Base-by-base conservation (phyloP, 2,113 vertebrate species). In the Pitta sordida region DNA sequence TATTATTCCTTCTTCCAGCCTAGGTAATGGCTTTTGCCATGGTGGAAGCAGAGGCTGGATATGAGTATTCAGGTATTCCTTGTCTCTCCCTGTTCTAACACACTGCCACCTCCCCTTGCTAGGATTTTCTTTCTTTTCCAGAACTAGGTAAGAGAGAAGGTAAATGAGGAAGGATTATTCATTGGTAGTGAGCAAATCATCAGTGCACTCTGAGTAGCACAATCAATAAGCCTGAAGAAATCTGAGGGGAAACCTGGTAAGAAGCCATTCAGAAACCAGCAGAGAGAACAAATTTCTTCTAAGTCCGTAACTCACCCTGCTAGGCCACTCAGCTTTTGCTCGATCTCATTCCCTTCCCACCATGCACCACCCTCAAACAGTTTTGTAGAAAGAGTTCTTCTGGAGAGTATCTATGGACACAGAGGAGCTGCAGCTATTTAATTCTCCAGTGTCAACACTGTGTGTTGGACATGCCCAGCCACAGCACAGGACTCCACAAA, bases 331-430 rank as follows among this genome's bases (percentile, higher is more conserved):
- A 85, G 21, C 9, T 39, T 4, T 68, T 87, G 49, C 23, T 81
- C 71, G 63, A 10, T 10, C 17, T 62, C 46, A 32, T 36, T 82
- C 18, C 2, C 6, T 82, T 79, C 58, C 15, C 24, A n/a, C 3
- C 30, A 34, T 7, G 8, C 13, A 51, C 9, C n/a, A 26, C 48
- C 5, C 15, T 49, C 9, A 56, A 90, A n/a, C 10, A 21, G 20
- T 55, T 34, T 59, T 70, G 48, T 68, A 58, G 29, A 36, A 53
- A 65, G n/a, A 4, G 4, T 30, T 65, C 46, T 70, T 65, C 23
- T 19, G 13, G 1, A 8, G 8, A 5, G 0, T 39, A 51, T 3
- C 29, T 78, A 8, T 24, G 18, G 29, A 34, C 10, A 19, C 1
- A 27, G 41, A 84, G 30, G 11, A 74, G 13, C 15, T 37, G 44